phyloP scores from a whole-genome alignment of 2,888 invertebrate genomes.

The Scaptomyza polygonia region DNA sequence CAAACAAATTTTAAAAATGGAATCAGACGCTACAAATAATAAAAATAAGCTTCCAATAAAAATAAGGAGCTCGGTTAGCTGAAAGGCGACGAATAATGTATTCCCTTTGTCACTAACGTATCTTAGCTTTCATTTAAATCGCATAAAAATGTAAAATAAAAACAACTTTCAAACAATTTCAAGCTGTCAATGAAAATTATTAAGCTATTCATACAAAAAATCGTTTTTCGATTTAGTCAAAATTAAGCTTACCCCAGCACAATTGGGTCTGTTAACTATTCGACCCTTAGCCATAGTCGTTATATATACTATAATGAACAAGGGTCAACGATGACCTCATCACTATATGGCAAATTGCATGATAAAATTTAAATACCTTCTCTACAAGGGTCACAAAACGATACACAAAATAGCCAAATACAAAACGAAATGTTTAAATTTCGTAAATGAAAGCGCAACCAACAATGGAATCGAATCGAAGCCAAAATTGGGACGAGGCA shows the following conservation, averaged over 20 bases:
- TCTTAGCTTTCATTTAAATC: background rate
- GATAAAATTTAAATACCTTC: conserved; percentile 4
- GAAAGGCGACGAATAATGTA: conserved; percentile 1
- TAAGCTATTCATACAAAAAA: background rate
- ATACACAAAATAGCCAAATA: conserved; percentile 37
- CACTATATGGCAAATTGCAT: conserved; percentile 1
- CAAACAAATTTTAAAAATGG: conserved; percentile 45
- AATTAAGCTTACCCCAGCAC: background rate
- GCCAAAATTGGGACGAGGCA: conserved; percentile 40
- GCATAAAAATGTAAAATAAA: background rate
- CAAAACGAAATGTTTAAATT: conserved; percentile 42
- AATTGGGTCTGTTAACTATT: background rate
- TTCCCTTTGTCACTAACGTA: conserved; percentile 9
- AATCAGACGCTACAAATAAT: conserved; percentile 33
- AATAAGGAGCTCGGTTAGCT: background rate
- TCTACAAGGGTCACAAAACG: background rate
- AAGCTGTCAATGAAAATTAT: no score
- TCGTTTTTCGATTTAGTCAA: background rate
- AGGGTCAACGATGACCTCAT: background rate
- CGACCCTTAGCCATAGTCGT: background rate
- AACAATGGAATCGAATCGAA: conserved; percentile 41
- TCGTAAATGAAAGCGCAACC: conserved; percentile 39
- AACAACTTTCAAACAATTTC: no score
- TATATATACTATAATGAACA: background rate
- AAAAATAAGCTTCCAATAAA: conserved; percentile 54